A percentile compares a stretch with the other conserved stretches of the same genome.
Evolutionary conservation across 1,140 invertebrate genomes (phyloP).

Genomic region (Bacillus rossius): DNA sequence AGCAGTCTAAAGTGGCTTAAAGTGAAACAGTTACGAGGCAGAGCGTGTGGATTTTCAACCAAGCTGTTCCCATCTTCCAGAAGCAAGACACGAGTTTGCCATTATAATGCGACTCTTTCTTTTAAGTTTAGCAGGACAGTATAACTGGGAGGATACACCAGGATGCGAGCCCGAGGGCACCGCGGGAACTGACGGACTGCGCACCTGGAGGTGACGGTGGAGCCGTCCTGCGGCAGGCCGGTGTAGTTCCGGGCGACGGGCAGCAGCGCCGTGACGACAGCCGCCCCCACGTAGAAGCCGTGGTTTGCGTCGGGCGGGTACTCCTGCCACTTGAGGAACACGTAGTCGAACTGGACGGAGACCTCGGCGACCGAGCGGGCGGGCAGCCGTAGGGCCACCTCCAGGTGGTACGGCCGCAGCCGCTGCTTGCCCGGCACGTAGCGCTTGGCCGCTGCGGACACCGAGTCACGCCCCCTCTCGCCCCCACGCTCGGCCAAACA

Average conservation of each 20-base stretch:
- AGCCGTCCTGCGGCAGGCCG: constrained; percentile 62
- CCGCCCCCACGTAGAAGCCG: constrained; percentile 89
- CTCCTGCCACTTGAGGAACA: constrained; percentile 96
- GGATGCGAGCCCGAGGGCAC: no score
- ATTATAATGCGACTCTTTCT: no score
- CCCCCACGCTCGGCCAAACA: no score
- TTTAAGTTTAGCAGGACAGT: no score
- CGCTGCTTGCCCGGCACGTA: constrained; percentile 82
- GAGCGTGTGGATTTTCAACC: no score
- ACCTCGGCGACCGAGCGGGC: constrained; percentile 74
- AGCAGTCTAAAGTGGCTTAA: no score
- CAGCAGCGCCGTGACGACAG: constrained; percentile 71
- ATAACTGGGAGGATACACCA: no score
- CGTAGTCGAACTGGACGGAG: constrained; percentile 87
- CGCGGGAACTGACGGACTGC: no score
- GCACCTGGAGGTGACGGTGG: constrained; percentile 55
- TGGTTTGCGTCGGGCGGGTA: constrained; percentile 99
- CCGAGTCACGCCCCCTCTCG: no score
- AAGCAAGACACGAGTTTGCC: no score
- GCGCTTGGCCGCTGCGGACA: constrained; percentile 7
- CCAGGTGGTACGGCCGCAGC: constrained; percentile 80
- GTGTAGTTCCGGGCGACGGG: constrained; percentile 76
- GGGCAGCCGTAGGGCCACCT: constrained; percentile 75
- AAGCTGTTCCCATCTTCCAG: no score
- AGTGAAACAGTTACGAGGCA: no score